Evolutionary conservation across 1,140 invertebrate genomes (phyloP).

Genomic region (Vollenhovia emeryi): DNA sequence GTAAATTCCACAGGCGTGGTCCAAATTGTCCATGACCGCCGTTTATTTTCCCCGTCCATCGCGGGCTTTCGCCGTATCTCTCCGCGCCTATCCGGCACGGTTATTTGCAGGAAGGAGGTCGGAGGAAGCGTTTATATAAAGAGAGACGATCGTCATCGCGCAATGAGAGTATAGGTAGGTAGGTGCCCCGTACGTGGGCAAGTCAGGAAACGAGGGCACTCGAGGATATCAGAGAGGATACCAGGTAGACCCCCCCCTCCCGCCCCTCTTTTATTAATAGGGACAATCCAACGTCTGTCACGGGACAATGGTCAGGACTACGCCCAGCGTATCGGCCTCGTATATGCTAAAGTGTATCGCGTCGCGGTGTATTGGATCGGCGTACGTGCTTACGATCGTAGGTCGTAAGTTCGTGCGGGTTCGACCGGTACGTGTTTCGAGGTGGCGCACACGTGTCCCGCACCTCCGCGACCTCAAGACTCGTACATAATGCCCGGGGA

Average conservation of each 20-base stretch:
- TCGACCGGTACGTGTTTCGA: constrained; percentile 68
- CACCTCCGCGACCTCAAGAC: constrained; percentile 50
- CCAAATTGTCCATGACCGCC: constrained; percentile 61
- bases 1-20: constrained; percentile 55
- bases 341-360: constrained; percentile 54
- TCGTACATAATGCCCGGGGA: constrained; percentile 49
- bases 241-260: constrained; percentile 44
- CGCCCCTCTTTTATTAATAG: constrained; percentile 77
- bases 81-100: constrained; percentile 73
- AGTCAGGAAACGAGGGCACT: constrained; percentile 82
- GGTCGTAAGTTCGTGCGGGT: constrained; percentile 54
- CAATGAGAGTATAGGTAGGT: constrained; percentile 63
- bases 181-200: constrained; percentile 76
- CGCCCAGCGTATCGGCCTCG: constrained; percentile 69
- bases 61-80: constrained; percentile 59
- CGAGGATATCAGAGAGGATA: constrained; percentile 77
- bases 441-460: constrained; percentile 64
- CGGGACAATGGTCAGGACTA: constrained; percentile 77
- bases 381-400: constrained; percentile 21
- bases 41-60: constrained; percentile 65
- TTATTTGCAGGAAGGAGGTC: constrained; percentile 66
- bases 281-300: constrained; percentile 80
- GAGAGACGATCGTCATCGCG: constrained; percentile 65
- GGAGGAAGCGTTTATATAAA: constrained; percentile 67
- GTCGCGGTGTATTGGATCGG: constrained; percentile 5